phyloP scores from a whole-genome alignment of 2,113 vertebrate genomes.

The Cichladusa arquata region DNA sequence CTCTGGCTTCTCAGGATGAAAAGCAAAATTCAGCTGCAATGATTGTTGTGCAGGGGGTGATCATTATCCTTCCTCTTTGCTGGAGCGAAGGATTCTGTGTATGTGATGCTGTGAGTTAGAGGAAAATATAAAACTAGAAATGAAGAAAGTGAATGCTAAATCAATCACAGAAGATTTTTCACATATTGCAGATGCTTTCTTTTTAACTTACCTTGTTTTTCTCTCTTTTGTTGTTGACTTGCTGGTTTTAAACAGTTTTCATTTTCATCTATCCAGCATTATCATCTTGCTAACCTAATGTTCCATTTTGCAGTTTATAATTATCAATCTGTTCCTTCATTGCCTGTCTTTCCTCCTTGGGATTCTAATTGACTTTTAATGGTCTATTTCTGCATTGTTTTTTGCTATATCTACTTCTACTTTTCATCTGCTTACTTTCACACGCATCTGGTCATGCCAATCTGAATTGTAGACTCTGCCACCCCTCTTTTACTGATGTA shows the following conservation, averaged over 20 bases:
- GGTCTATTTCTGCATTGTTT: background rate
- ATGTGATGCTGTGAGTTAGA: background rate
- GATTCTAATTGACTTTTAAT: conserved; percentile 30
- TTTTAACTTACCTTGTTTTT: background rate
- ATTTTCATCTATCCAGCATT: background rate
- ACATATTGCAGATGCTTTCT: background rate
- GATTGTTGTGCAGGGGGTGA: background rate
- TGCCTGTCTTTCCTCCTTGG: background rate
- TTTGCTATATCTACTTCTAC: background rate
- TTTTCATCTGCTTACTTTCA: conserved; percentile 8
- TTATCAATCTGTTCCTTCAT: background rate
- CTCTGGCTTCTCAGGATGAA: background rate
- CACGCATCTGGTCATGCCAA: background rate
- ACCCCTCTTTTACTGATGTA: background rate
- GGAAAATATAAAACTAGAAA: background rate
- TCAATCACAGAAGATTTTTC: background rate
- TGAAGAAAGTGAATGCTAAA: background rate
- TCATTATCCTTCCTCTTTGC: background rate
- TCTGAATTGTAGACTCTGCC: background rate
- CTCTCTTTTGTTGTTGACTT: background rate
- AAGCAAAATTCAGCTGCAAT: background rate
- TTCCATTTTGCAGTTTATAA: conserved; percentile 6
- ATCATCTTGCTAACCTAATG: background rate
- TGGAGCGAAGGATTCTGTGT: background rate
- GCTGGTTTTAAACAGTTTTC: background rate